phyloP scores from a whole-genome alignment of 2,888 invertebrate genomes.

The Arge pagana region DNA sequence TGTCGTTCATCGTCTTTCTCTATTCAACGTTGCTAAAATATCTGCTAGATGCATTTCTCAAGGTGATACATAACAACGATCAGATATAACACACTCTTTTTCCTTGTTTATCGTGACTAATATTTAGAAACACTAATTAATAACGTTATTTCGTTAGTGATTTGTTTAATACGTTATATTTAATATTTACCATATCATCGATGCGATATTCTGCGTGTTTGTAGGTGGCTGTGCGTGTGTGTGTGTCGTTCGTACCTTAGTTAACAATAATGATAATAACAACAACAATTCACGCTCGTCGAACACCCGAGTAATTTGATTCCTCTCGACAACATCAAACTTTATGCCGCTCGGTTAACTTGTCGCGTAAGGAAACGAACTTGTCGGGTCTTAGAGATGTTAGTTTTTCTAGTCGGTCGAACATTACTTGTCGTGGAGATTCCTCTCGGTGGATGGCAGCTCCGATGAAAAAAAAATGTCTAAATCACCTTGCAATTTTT shows the following conservation, averaged over 20 bases:
- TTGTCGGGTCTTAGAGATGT: too few species aligned
- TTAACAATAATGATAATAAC: conserved; percentile 12
- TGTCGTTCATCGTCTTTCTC: conserved; percentile 33
- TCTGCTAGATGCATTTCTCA: conserved; percentile 31
- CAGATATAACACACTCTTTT: conserved; percentile 35
- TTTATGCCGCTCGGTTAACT: too few species aligned
- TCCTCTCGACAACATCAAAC: too few species aligned
- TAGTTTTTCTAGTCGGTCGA: too few species aligned
- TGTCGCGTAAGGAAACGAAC: too few species aligned
- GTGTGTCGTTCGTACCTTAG: not conserved
- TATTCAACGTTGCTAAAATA: conserved; percentile 13
- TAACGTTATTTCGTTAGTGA: conserved; percentile 36
- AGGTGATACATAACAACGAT: conserved; percentile 33
- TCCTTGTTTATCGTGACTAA: conserved; percentile 31
- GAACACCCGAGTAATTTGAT: too few species aligned
- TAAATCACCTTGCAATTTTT: too few species aligned
- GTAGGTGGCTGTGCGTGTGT: too few species aligned
- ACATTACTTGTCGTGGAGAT: too few species aligned
- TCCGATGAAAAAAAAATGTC: too few species aligned
- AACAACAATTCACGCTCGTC: too few species aligned
- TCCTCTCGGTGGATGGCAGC: too few species aligned
- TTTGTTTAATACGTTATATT: conserved; percentile 37
- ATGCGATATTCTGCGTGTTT: conserved; percentile 30
- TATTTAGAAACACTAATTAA: conserved; percentile 43
- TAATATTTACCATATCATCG: conserved; percentile 36